Conservation (phyloP, 2,888 invertebrate genomes). For the Diloba caeruleocephala region DNA sequence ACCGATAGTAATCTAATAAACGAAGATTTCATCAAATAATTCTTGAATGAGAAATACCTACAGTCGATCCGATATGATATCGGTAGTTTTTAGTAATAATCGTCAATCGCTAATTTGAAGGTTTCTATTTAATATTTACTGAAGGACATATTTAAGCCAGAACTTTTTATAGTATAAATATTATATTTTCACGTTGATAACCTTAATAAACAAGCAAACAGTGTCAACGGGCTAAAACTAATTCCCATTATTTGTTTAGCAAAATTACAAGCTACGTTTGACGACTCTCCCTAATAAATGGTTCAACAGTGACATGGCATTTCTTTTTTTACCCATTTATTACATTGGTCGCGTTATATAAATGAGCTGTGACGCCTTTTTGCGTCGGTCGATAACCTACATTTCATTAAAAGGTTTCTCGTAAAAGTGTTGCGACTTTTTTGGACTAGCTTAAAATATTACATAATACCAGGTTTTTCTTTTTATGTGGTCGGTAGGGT, state of each 20-base stretch:
- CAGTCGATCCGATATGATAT: too few species aligned
- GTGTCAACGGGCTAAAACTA: constrained; percentile 31
- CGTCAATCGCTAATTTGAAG: too few species aligned
- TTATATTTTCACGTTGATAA: constrained; percentile 27
- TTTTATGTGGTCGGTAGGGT: too few species aligned
- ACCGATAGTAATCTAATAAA: too few species aligned
- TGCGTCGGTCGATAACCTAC: constrained; percentile 46
- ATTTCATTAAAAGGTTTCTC: constrained; percentile 38
- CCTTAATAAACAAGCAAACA: constrained; percentile 20
- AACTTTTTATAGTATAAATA: background rate
- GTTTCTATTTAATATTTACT: too few species aligned
- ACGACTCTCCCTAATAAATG: constrained; percentile 63
- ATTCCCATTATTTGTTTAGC: constrained; percentile 49
- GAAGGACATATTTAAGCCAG: too few species aligned
- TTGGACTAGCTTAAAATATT: constrained; percentile 6
- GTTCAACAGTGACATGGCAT: constrained; percentile 59
- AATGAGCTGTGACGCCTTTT: constrained; percentile 59
- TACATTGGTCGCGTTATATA: constrained; percentile 56
- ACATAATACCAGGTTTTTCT: background rate
- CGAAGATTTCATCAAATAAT: too few species aligned
- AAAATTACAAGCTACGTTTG: constrained; percentile 46
- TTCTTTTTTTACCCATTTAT: constrained; percentile 60
- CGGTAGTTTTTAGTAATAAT: too few species aligned
- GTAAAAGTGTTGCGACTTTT: constrained; percentile 12
- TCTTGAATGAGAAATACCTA: too few species aligned